Evolutionary conservation across 2,888 invertebrate species (phyloP).

Genomic region (Itoplectis maculator): DNA sequence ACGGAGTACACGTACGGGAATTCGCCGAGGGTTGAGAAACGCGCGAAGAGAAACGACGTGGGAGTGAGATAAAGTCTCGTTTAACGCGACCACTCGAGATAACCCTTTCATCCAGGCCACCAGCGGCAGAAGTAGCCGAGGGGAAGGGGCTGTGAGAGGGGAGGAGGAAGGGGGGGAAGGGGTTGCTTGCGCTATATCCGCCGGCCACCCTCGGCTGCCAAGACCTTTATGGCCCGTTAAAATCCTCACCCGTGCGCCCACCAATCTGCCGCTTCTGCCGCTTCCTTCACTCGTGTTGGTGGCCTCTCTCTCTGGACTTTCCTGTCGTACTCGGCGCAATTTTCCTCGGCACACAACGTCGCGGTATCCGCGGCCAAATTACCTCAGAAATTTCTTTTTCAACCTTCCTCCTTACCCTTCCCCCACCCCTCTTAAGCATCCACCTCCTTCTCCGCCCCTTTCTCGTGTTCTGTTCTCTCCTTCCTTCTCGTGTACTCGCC

Average conservation of each 20-base stretch:
- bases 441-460: too few relatives aligned
- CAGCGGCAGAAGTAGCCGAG: constrained; percentile 35
- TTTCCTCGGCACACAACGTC: constrained; percentile 11
- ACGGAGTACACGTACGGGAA: constrained; percentile 41
- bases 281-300: not conserved
- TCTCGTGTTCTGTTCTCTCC: not conserved
- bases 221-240: constrained; percentile 66
- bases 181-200: not conserved
- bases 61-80: constrained; percentile 45
- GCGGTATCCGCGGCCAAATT: constrained; percentile 13
- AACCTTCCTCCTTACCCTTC: not conserved
- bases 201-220: constrained; percentile 24
- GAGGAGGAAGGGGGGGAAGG: too few relatives aligned
- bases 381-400: constrained; percentile 14
- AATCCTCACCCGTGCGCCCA: constrained; percentile 53
- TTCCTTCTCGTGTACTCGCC: not conserved
- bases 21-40: not conserved
- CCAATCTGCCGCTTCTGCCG: constrained; percentile 20
- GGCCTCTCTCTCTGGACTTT: constrained; percentile 21
- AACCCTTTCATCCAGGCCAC: constrained; percentile 85
- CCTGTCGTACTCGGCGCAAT: not conserved
- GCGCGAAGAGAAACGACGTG: constrained; percentile 29
- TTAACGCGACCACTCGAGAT: constrained; percentile 65
- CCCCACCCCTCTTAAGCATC: too few relatives aligned
- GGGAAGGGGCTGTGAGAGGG: not conserved